Conservation (phyloP, 2,797 vertebrate species). For the Pelobates cultripes region DNA sequence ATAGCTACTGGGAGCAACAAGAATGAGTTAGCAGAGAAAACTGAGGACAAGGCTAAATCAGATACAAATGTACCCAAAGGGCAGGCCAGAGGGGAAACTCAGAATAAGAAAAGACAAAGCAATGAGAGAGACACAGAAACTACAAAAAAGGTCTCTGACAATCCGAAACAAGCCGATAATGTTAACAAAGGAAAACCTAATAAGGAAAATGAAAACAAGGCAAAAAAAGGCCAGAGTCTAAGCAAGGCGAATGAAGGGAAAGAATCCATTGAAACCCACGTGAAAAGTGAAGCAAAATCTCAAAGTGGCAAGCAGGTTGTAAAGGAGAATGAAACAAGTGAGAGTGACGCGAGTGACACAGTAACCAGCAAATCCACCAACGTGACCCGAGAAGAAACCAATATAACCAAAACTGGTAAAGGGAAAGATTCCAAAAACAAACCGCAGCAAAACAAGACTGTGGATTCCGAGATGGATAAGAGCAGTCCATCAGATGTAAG, state of each 20-base stretch:
- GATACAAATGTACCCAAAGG: neutral
- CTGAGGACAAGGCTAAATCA: neutral
- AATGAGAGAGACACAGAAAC: fast-evolving
- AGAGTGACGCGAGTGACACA: neutral
- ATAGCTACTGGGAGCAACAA: neutral
- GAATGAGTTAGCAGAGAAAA: neutral
- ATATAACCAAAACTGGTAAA: neutral
- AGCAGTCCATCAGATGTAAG: neutral
- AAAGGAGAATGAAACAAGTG: neutral
- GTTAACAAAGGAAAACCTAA: neutral
- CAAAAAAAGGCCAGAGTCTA: neutral
- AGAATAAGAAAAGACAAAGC: neutral
- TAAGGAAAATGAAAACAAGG: neutral
- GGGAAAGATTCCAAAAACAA: neutral
- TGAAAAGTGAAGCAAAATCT: neutral
- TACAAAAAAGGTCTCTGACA: neutral
- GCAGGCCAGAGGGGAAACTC: neutral
- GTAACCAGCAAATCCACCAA: neutral
- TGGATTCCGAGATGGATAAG: neutral
- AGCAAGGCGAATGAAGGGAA: neutral
- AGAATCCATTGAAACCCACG: neutral
- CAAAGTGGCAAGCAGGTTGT: neutral
- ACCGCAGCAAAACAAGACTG: neutral
- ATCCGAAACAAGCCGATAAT: neutral
- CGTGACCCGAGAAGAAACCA: neutral